phyloP scores from a whole-genome alignment of 2,797 vertebrate genomes.

The Heliangelus exortis region DNA sequence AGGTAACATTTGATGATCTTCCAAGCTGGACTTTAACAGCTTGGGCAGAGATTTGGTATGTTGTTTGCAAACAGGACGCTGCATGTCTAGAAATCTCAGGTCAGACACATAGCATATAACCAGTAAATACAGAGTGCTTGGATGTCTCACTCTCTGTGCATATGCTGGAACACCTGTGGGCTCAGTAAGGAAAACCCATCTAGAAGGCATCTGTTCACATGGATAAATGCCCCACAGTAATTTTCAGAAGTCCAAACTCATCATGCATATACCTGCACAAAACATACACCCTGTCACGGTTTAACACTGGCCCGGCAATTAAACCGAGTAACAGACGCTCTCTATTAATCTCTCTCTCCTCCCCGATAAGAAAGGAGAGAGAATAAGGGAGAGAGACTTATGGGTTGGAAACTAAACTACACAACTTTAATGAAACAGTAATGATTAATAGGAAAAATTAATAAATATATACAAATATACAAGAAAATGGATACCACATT shows the following conservation, averaged over 20 bases:
- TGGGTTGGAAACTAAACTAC: no score
- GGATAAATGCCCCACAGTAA: background rate
- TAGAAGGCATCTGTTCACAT: background rate
- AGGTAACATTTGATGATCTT: background rate
- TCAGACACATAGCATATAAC: background rate
- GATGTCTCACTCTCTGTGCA: background rate
- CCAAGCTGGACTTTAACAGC: background rate
- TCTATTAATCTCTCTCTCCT: no score
- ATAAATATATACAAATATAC: no score
- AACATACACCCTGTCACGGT: background rate
- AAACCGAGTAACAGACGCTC: no score
- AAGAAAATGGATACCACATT: no score
- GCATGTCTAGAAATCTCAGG: background rate
- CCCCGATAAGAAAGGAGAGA: no score
- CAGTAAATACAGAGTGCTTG: background rate
- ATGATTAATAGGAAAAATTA: no score
- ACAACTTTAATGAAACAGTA: no score
- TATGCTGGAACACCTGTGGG: background rate
- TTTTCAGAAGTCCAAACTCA: background rate
- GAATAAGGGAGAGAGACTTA: no score
- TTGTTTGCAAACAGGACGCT: background rate
- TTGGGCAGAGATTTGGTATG: background rate
- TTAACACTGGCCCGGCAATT: no score
- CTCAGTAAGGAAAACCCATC: background rate
- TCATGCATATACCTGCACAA: background rate